Evolutionary conservation across 2,888 invertebrate genomes (phyloP), one percentile per base, ranked within the genome.

Genomic region (Scrobipalpa atriplicella): DNA sequence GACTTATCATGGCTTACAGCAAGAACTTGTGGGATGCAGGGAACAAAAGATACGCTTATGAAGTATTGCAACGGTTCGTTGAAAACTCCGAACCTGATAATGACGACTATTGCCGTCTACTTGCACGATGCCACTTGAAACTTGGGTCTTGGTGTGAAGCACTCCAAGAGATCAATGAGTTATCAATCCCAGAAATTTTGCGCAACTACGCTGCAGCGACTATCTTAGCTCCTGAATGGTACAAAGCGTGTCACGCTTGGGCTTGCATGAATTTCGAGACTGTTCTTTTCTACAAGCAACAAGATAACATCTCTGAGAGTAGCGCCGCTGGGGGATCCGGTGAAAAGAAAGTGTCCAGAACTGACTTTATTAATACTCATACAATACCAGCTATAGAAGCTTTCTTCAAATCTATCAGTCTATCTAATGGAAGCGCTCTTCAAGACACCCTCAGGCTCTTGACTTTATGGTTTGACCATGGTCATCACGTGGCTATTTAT

Each of bases 241-340:
- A 98, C 83, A 98, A 98, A 90, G 99, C 99, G 0, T 99, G 99
- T 97, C 99, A 99, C 87, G 95, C 98, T 0, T 98, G 98, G 95
- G 99, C 99, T 0, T 98, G 98, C 80, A 98, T 98, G 95, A 99
- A 99, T 89, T 99, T 98, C 81, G 98, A 99, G 89, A 97, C 99
- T 0, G 97, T 98, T 0, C 75, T 94, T 10, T 94, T 94, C 72
- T 94, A 94, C 75, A 94, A 94, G 73, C 92, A 93, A 69, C 93
- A 90, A 69, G 92, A 91, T 64, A 91, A 91, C 68, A 77, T 83
- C 19, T 91, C 92, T 0, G 92, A 92, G 69, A 91, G 89, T 67
- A 91, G 92, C 71, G 72, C 87, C 7, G 89, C 91, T 0, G 90
- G 86, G 0, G 90, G 90, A 1, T 90, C 92, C 0, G 85, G 86